Evolutionary conservation across 1,140 invertebrate species (phyloP), one percentile per base, ranked within the genome.

Genomic region (Pseudoatta argentina): DNA sequence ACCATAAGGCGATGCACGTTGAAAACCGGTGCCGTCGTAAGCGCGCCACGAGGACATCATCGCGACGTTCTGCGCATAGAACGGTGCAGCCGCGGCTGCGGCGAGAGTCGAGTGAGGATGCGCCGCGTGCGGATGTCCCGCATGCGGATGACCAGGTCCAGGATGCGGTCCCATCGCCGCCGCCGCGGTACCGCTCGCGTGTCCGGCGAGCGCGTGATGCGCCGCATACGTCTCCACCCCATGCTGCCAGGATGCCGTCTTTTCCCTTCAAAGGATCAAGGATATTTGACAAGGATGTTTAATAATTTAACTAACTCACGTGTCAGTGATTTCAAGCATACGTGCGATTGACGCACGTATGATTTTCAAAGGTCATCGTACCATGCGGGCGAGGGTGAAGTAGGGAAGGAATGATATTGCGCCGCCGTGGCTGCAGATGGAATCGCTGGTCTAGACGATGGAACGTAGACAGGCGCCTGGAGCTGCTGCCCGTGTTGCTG

Each of bases 31-130:
- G 16, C 96, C 95, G 91, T 98, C 97, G 94, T 98, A 98, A 64
- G 97, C 96, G 71, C 97, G 96, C 97, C 97, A 97, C 5, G 97
- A 97, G 30, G 97, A 96, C 97, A 97, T 97, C 96, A 97, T 97
- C 89, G 97, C 97, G 10, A 96, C 96, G 90, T 97, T 97, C 83
- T 97, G 97, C 2, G 97, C 96, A 89, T 97, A 97, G 91, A 97
- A 97, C 75, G 96, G 96, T 3, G 96, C 92, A 72, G 95, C 95
- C 1, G 95, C 92, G 77, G 95, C 95, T 1, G 95, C 96, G 3
- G 96, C 96, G 8, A 95, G 91, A 21, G 92, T 94, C 6, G 94
- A 94, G 61, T 95, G 95, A 14, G 94, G 94, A 71, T 95, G 94
- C 1, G 93, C 91, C 6, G 94, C 91, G 75, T 95, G 95, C 27